A percentile compares a stretch with the other conserved stretches of the same genome.
Evolutionary conservation across 2,797 vertebrate species (phyloP).

Genomic region (Ambastaia sidthimunki): DNA sequence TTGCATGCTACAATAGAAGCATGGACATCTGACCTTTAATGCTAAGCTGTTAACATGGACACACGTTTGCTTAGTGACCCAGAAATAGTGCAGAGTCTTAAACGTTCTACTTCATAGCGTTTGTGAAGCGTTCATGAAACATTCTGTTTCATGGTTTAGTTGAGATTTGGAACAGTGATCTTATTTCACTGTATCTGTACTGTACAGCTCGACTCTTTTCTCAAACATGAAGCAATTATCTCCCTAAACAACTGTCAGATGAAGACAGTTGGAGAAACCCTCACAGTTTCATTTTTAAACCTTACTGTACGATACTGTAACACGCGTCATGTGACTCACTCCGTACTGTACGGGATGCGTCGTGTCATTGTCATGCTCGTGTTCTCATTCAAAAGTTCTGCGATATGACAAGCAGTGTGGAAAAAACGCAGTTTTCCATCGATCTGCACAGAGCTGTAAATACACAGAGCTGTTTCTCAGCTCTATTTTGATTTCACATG

Average conservation of each 20-base stretch:
- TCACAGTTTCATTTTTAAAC: background rate
- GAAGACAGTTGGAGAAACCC: too few relatives aligned
- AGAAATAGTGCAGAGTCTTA: too few relatives aligned
- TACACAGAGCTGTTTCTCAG: background rate
- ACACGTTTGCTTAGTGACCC: too few relatives aligned
- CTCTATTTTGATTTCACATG: slow-evolving; percentile 12
- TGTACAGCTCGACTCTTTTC: background rate
- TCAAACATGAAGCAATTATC: background rate
- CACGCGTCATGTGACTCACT: background rate
- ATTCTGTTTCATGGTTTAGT: too few relatives aligned
- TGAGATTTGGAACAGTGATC: background rate
- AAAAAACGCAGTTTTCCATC: background rate
- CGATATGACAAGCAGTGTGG: background rate
- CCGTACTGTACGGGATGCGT: background rate
- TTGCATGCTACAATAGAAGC: too few relatives aligned
- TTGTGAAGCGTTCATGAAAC: too few relatives aligned
- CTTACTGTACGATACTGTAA: background rate
- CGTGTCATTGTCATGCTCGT: background rate
- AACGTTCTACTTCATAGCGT: too few relatives aligned
- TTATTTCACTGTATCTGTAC: background rate
- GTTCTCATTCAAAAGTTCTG: background rate
- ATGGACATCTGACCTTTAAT: too few relatives aligned
- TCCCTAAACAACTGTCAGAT: too few relatives aligned
- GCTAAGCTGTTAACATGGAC: too few relatives aligned
- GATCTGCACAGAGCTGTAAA: background rate